Evolutionary conservation across 2,888 invertebrate genomes (phyloP), one percentile per base, ranked within the genome.

Genomic region (Sclerodermus sp.): DNA sequence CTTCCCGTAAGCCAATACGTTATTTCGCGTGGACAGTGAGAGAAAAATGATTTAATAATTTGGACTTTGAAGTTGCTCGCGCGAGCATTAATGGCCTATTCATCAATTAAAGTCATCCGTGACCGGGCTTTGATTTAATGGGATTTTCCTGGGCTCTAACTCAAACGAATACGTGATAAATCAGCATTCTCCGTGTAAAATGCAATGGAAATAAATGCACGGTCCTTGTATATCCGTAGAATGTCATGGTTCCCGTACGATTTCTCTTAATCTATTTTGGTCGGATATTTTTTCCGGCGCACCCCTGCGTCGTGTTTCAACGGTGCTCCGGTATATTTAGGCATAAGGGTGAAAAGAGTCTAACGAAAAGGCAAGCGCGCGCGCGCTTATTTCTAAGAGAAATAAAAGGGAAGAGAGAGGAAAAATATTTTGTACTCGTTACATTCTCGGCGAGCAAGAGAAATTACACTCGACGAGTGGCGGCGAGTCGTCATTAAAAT

Each of bases 211-310:
- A 45, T 48, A 30, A 50, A 54, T 37, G 17, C 45, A n/a, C n/a
- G 13, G 13, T 18, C 17, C 38, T 16, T 10, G 14, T 16, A 16
- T n/a, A 17, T 31, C 32, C 10, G n/a, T 16, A 32, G 31, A 31
- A 17, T 8, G 34, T 10, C 29, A 17, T 44, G 36, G 44, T 18
- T 5, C 36, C 44, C 44, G 46, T 49, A 47, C 42, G 42, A 46
- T 51, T 44, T 46, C 45, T 45, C 42, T 42, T 42, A 41, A 48
- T 56, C 57, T 65, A 63, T 65, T 65, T 61, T 47, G 48, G 58
- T 55, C 50, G 42, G 40, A 48, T 65, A 57, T 58, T 65, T 63
- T 45, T 63, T 57, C 55, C 51, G 55, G 51, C 53, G 40, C 56
- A 61, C 58, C 64, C 65, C 61, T 55, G 49, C 40, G 37, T 45